Percentiles rank a stretch among this genome's conserved stretches.
These are phyloP conservation scores for Eupeodes latifasciatus DNA, from an alignment of 2,888 invertebrate genomes.

Conservation along the genomic window DNA sequence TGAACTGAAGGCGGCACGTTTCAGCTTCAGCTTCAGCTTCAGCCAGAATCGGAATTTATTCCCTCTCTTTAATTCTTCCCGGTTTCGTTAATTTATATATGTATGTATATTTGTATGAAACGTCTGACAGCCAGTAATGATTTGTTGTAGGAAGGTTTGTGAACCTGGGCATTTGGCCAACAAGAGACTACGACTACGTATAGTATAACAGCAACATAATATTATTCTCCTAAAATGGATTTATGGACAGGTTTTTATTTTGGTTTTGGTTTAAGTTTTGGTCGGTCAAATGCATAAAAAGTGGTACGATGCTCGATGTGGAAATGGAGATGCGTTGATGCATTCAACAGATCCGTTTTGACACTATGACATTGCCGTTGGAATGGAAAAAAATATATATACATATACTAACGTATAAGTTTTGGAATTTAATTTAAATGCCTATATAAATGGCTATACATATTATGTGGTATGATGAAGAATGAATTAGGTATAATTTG, in stretches of 20 bases:
- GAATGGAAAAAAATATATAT: neutral
- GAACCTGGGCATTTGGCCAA: constrained; percentile 60
- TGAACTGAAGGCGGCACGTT: constrained; percentile 71
- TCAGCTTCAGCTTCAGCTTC: neutral
- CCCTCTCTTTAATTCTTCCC: constrained; percentile 43
- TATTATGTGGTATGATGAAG: too few relatives aligned
- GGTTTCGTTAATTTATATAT: constrained; percentile 16
- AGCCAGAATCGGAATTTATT: constrained; percentile 65
- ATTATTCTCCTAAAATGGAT: neutral
- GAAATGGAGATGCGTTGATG: constrained; percentile 47
- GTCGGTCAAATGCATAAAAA: constrained; percentile 41
- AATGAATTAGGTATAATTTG: too few relatives aligned
- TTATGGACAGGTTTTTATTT: constrained; percentile 17
- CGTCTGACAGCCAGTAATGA: constrained; percentile 70
- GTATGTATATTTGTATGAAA: constrained; percentile 10
- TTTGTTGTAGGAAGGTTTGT: constrained; percentile 67
- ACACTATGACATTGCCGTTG: constrained; percentile 58
- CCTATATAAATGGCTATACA: too few relatives aligned
- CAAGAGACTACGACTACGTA: neutral
- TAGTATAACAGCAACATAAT: constrained; percentile 31
- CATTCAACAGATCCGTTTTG: constrained; percentile 62
- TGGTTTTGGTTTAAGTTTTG: constrained; percentile 17
- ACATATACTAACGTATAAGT: neutral
- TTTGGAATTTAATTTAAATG: too few relatives aligned
- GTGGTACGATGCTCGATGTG: constrained; percentile 19